Evolutionary conservation across 2,888 invertebrate genomes (phyloP).

Genomic region (Saturnia pavonia): DNA sequence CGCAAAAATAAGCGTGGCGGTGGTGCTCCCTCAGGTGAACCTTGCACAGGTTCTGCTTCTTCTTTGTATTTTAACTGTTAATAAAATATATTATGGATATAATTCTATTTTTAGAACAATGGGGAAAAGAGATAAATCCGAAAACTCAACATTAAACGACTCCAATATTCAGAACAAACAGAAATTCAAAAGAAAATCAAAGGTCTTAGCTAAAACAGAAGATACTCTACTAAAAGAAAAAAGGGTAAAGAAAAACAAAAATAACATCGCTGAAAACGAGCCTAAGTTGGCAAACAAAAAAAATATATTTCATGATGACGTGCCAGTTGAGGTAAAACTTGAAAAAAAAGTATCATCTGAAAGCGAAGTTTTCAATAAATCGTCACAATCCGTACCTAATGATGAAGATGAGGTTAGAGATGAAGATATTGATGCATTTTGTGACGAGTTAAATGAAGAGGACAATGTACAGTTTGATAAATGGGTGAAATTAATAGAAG

Average conservation of each 20-base stretch:
- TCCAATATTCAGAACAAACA: neutral
- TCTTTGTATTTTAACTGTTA: neutral
- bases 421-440: constrained; percentile 73
- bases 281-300: constrained; percentile 35
- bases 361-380: constrained; percentile 27
- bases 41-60: too few species aligned
- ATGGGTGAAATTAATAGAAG: constrained; percentile 72
- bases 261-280: constrained; percentile 24
- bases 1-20: too few species aligned
- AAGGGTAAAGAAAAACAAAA: constrained; percentile 22
- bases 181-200: constrained; percentile 4
- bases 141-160: neutral
- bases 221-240: constrained; percentile 15
- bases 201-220: constrained; percentile 25
- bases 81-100: neutral
- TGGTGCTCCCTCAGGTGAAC: too few species aligned
- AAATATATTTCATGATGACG: constrained; percentile 41
- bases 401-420: constrained; percentile 63
- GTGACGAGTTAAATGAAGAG: constrained; percentile 66
- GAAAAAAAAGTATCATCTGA: constrained; percentile 5
- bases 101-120: constrained; percentile 38
- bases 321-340: constrained; percentile 30
- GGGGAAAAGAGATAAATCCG: constrained; percentile 43
- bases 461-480: constrained; percentile 68
- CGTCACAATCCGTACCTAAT: constrained; percentile 37